These are phyloP conservation scores for Caenorhabditis tropicalis DNA, from an alignment of 1,140 invertebrate species.

Conservation along the genomic window DNA sequence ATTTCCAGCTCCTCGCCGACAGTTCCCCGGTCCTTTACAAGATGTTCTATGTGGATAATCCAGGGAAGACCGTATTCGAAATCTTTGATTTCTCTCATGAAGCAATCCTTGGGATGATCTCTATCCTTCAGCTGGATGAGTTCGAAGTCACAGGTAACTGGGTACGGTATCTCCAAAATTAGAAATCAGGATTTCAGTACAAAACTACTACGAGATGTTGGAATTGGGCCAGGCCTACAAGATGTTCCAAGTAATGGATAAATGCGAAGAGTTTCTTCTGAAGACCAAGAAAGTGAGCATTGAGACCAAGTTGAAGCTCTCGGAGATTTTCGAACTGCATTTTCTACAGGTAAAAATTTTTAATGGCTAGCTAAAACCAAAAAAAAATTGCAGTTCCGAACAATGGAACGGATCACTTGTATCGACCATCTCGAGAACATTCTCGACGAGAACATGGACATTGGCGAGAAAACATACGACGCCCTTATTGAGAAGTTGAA, in stretches of 20 bases:
- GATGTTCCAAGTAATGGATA: neutral
- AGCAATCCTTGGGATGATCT: neutral
- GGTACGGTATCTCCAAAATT: no score
- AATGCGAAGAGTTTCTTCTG: conserved; percentile 14
- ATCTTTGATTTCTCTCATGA: conserved; percentile 17
- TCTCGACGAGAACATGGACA: conserved; percentile 3
- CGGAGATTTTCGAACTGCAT: neutral
- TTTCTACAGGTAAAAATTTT: neutral
- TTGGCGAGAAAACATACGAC: conserved; percentile 11
- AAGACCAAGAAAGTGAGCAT: neutral
- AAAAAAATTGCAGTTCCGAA: conserved; percentile 31
- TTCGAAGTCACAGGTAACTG: neutral
- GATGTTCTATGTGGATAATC: neutral
- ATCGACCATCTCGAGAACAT: neutral
- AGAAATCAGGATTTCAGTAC: neutral
- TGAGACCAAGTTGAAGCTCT: conserved; percentile 21
- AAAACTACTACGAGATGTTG: neutral
- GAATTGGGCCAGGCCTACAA: neutral
- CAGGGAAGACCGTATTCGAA: neutral
- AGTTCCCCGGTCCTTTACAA: conserved; percentile 2
- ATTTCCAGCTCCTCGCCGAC: neutral
- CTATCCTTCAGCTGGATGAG: neutral
- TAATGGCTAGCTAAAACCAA: neutral
- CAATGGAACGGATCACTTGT: neutral
- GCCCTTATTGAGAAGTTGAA: neutral